These are phyloP conservation scores for Rostratula benghalensis DNA, from an alignment of 2,113 vertebrate genomes.

Conservation along the genomic window DNA sequence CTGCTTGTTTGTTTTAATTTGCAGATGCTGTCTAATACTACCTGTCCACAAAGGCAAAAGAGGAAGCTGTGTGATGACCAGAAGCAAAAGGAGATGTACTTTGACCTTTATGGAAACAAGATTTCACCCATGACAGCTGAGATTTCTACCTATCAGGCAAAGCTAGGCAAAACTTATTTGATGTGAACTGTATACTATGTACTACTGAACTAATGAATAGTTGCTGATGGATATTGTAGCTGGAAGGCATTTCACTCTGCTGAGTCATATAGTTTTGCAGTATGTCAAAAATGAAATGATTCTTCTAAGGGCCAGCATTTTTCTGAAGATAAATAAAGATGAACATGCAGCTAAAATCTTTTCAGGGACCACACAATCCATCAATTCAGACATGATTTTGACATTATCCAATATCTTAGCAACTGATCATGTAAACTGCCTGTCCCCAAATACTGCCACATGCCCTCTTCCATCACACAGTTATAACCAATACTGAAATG, in stretches of 20 bases:
- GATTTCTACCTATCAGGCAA: background rate
- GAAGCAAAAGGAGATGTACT: background rate
- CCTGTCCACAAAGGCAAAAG: background rate
- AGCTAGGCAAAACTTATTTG: background rate
- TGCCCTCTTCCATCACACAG: background rate
- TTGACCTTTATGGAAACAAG: background rate
- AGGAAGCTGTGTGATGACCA: background rate
- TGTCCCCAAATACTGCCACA: background rate
- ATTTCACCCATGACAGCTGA: background rate
- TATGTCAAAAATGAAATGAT: constrained; percentile 46
- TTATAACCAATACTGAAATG: background rate
- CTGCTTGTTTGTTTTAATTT: background rate
- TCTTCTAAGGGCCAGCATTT: constrained; percentile 50
- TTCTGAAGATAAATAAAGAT: constrained; percentile 27
- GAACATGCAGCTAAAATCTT: background rate
- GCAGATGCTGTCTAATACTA: background rate
- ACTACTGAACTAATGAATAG: constrained; percentile 1
- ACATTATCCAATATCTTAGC: background rate
- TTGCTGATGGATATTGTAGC: background rate
- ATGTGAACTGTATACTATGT: background rate
- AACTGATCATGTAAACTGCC: background rate
- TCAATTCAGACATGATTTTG: background rate
- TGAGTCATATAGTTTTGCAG: constrained; percentile 26
- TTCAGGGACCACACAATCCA: background rate
- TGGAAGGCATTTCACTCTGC: background rate